Evolutionary conservation across 2,797 vertebrate genomes (phyloP), one percentile per base, ranked within the genome.

Genomic region (Spheniscus humboldti): DNA sequence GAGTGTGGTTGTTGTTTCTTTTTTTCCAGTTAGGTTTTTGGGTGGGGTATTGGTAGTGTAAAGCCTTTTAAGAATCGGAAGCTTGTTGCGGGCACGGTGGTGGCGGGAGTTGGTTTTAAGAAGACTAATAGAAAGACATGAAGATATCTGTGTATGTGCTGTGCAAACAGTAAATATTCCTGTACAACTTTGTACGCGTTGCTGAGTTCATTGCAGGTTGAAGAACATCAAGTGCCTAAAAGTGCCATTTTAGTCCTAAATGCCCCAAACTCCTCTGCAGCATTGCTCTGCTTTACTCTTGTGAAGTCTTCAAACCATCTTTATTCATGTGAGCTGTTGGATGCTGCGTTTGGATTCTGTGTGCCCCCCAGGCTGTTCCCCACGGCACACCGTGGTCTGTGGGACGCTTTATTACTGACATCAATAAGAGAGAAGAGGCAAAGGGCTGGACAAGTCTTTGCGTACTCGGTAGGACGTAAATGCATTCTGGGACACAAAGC

Each of bases 111-210:
- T 57, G 27, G 4, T 37, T 83, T 92, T 75, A 47, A n/a, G 25
- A n/a, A 15, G 11, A 37, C 11, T 15, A 10, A 3, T 17, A 77
- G 35, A 3, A 5, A 56, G 47, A 68, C 6, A 10, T 56, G 55
- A 47, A 90, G 52, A 43, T 59, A 3, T 67, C 69, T 27, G 28
- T 41, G 50, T 11, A 6, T 0, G 0, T 56, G 56, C 86, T 57
- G 5, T 59, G 25, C 1, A 1, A 64, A 57, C 47, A 55, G 52
- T 85, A 68, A 63, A 43, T 68, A 63, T 28, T 91, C 50, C 48
- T 33, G 13, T 35, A 16, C 0, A 7, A 11, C 62, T 88, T 52
- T 14, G 16, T 12, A 8, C 27, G 10, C 0, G 0, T 67, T 0
- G 0, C 64, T 5, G 23, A 39, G 8, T 18, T 89, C 1, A 1